Conservation (phyloP, 2,888 invertebrate genomes). For the Watsonalla cultraria region DNA sequence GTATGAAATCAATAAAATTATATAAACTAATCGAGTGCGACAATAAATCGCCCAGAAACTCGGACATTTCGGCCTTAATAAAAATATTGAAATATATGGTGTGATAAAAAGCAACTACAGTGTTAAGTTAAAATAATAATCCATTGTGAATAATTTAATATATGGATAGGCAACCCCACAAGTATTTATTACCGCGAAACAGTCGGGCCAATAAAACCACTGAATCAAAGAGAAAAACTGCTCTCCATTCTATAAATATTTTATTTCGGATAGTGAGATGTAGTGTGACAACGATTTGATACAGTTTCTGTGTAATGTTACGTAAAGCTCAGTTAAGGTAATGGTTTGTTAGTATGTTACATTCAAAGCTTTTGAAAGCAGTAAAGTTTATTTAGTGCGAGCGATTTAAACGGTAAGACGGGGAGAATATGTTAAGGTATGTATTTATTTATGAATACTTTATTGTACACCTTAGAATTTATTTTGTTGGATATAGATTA, state of each 20-base stretch:
- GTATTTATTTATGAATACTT: no score
- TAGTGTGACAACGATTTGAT: conserved; percentile 38
- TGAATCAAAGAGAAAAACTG: conserved; percentile 79
- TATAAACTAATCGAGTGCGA: background rate
- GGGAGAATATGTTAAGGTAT: no score
- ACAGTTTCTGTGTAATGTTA: background rate
- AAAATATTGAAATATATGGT: background rate
- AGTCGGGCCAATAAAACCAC: conserved; percentile 74
- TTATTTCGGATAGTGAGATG: conserved; percentile 77
- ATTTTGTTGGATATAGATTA: no score
- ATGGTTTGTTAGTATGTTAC: no score
- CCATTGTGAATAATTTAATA: conserved; percentile 73
- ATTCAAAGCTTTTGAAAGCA: no score
- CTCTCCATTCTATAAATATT: conserved; percentile 75
- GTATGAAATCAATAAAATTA: background rate
- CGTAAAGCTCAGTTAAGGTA: no score
- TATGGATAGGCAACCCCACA: conserved; percentile 51
- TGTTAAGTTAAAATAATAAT: conserved; percentile 52
- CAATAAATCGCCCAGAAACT: background rate
- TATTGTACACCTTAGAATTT: no score
- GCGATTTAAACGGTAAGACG: no score
- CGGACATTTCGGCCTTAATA: background rate
- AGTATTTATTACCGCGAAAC: conserved; percentile 71
- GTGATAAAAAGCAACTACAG: conserved; percentile 20
- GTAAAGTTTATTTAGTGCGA: no score